Conservation (phyloP, 2,797 vertebrate genomes). For the Oreochromis mossambicus region DNA sequence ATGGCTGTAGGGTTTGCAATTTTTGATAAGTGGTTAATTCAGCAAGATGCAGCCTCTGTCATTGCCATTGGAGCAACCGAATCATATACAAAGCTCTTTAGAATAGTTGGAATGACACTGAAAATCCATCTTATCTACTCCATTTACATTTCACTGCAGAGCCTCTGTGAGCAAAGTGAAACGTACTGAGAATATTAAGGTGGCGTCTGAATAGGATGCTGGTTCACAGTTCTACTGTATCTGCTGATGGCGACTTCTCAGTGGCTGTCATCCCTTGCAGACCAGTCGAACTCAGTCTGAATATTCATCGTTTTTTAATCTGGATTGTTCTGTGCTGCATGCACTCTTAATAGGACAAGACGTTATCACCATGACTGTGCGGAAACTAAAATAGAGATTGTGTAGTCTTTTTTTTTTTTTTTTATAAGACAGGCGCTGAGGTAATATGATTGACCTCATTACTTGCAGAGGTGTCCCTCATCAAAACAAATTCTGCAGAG, state of each 20-base stretch:
- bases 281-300: slow-evolving; percentile 9
- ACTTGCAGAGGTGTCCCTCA: slow-evolving; percentile 29
- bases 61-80: slow-evolving; percentile 40
- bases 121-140: slow-evolving; percentile 65
- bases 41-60: slow-evolving; percentile 39
- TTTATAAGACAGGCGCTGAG: neutral
- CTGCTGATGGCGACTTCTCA: slow-evolving; percentile 35
- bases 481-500: slow-evolving; percentile 21
- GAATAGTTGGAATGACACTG: slow-evolving; percentile 61
- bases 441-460: slow-evolving; percentile 42
- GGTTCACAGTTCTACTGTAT: slow-evolving; percentile 36
- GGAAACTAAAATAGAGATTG: neutral
- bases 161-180: slow-evolving; percentile 45
- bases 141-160: slow-evolving; percentile 69
- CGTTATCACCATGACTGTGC: neutral
- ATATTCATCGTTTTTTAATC: slow-evolving; percentile 53
- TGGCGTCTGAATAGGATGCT: slow-evolving; percentile 32
- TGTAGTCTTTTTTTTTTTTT: neutral
- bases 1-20: slow-evolving; percentile 46
- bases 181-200: slow-evolving; percentile 63
- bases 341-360: slow-evolving; percentile 11
- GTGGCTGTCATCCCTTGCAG: neutral
- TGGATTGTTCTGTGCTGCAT: slow-evolving; percentile 8
- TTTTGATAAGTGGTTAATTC: slow-evolving; percentile 57
- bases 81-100: slow-evolving; percentile 58